phyloP scores from a whole-genome alignment of 2,888 invertebrate genomes.

The Drosophila tanythrix region DNA sequence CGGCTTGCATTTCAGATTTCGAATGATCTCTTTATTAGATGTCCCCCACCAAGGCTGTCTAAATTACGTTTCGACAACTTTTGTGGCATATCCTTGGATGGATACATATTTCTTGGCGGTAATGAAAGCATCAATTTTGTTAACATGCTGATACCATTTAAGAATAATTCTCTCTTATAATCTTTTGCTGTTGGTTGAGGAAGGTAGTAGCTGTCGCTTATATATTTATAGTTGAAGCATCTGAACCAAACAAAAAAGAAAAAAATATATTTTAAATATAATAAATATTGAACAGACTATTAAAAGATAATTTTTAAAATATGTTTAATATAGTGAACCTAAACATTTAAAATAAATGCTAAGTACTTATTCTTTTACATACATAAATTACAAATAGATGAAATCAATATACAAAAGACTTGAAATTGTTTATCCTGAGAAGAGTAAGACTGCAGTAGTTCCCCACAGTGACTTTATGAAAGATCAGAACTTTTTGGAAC shows the following conservation, averaged over 20 bases:
- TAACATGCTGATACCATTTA: conserved; percentile 32
- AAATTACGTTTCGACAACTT: conserved; percentile 59
- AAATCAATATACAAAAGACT: neutral
- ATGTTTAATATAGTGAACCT: neutral
- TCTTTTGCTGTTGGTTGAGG: conserved; percentile 39
- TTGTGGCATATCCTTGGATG: conserved; percentile 14
- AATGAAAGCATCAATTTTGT: conserved; percentile 17
- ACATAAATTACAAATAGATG: neutral
- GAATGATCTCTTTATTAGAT: conserved; percentile 59
- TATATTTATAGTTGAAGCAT: conserved; percentile 50
- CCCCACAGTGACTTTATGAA: neutral
- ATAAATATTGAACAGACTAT: conserved; percentile 7
- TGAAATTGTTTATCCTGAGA: neutral
- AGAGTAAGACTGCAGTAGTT: neutral
- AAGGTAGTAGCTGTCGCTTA: conserved; percentile 42
- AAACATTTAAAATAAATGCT: neutral
- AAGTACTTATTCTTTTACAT: neutral
- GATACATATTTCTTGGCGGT: conserved; percentile 8
- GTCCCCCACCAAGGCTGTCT: conserved; percentile 73
- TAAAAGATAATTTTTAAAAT: neutral
- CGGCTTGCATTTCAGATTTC: conserved; percentile 1
- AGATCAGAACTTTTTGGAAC: neutral
- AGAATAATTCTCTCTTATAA: conserved; percentile 21
- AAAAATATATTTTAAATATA: conserved; percentile 22
- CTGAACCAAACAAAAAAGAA: conserved; percentile 50